These are phyloP conservation scores for Phyllotreta striolata DNA, from an alignment of 2,888 invertebrate genomes.

Conservation along the genomic window DNA sequence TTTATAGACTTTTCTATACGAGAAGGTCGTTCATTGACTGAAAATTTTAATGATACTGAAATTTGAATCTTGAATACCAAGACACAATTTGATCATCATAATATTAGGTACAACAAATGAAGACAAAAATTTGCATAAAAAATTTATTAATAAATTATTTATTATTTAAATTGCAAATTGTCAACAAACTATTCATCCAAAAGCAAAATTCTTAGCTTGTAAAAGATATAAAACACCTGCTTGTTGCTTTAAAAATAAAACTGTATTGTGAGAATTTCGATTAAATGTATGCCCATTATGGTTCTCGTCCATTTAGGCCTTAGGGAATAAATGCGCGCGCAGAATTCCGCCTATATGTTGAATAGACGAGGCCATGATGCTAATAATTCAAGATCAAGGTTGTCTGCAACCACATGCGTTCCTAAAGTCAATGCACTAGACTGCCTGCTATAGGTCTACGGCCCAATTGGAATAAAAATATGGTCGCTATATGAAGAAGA, in stretches of 20 bases:
- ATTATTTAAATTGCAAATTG: too few species aligned
- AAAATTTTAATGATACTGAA: constrained; percentile 51
- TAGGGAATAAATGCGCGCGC: not conserved
- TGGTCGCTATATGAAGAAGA: too few species aligned
- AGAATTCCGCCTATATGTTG: not conserved
- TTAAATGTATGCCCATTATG: not conserved
- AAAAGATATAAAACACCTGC: too few species aligned
- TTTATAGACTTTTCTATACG: constrained; percentile 32
- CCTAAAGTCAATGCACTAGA: not conserved
- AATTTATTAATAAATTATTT: too few species aligned
- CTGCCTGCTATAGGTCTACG: not conserved
- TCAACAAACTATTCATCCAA: too few species aligned
- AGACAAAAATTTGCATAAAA: too few species aligned
- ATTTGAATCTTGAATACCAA: constrained; percentile 19
- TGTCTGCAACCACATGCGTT: not conserved
- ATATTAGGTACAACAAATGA: too few species aligned
- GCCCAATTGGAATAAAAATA: not conserved
- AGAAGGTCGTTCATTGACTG: constrained; percentile 61
- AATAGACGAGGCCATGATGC: constrained; percentile 8
- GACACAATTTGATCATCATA: too few species aligned
- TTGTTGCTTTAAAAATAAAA: too few species aligned
- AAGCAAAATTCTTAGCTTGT: too few species aligned
- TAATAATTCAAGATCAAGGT: constrained; percentile 10
- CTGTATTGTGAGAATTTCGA: not conserved
- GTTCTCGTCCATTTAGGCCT: too few species aligned